A percentile compares a stretch with the other conserved stretches of the same genome.
These are phyloP conservation scores for Kradibia gibbosae DNA, from an alignment of 1,140 invertebrate genomes.

Conservation along the genomic window DNA sequence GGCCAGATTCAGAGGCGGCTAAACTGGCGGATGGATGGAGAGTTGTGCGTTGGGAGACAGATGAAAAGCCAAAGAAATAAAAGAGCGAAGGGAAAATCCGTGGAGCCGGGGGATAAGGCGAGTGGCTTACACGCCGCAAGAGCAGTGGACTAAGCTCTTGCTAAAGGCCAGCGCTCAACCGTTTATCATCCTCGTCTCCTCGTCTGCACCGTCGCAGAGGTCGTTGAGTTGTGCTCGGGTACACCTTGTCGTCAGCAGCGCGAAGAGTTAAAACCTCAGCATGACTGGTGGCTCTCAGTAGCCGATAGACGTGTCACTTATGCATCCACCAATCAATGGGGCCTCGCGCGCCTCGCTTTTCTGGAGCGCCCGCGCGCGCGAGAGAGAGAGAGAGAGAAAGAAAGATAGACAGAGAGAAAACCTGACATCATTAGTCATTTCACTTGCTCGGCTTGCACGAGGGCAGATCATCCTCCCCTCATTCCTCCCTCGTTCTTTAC, in stretches of 20 bases:
- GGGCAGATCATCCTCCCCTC: not conserved
- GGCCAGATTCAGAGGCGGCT: not conserved
- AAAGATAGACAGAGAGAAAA: too few relatives aligned
- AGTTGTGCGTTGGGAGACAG: not conserved
- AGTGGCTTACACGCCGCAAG: not conserved
- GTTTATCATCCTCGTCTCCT: constrained; percentile 62
- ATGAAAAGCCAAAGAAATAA: not conserved
- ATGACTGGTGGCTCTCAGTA: constrained; percentile 70
- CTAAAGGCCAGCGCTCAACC: constrained; percentile 56
- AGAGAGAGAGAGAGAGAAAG: too few relatives aligned
- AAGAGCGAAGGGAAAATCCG: not conserved
- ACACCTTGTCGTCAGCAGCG: constrained; percentile 53
- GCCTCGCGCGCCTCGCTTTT: constrained; percentile 61
- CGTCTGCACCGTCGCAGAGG: constrained; percentile 38
- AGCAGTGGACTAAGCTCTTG: constrained; percentile 25
- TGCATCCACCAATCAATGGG: constrained; percentile 68
- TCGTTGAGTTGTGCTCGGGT: constrained; percentile 56
- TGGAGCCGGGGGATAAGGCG: not conserved
- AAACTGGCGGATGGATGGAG: not conserved
- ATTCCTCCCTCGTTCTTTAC: not conserved
- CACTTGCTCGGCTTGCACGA: not conserved
- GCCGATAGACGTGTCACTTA: constrained; percentile 71
- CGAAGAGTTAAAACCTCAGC: constrained; percentile 71
- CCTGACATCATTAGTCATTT: constrained; percentile 69
- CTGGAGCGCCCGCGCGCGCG: constrained; percentile 43